These are phyloP conservation scores for Hiodon tergisus DNA, from an alignment of 2,113 vertebrate species.

Conservation along the genomic window DNA sequence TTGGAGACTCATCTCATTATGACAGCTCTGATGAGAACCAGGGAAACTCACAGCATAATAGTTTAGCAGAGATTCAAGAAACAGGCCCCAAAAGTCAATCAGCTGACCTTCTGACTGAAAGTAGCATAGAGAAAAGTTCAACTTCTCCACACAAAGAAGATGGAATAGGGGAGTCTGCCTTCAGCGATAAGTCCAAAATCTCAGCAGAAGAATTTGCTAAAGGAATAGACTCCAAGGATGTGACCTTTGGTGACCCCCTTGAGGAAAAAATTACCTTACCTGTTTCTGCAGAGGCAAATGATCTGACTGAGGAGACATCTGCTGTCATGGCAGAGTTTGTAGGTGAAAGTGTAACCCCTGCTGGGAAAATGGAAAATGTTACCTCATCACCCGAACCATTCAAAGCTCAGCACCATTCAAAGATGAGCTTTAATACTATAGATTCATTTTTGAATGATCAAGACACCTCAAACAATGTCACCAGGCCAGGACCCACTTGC, in stretches of 20 bases:
- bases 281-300: slow-evolving; percentile 42
- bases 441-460: slow-evolving; percentile 37
- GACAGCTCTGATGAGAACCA: slow-evolving; percentile 62
- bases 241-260: slow-evolving; percentile 8
- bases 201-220: not conserved
- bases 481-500: slow-evolving; percentile 19
- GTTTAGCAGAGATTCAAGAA: slow-evolving; percentile 24
- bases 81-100: not conserved
- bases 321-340: slow-evolving; percentile 9
- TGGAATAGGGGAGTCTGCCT: no score
- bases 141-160: no score
- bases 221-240: not conserved
- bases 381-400: not conserved
- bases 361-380: slow-evolving; percentile 2
- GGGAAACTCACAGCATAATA: slow-evolving; percentile 6
- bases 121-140: no score
- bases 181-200: no score
- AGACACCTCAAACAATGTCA: not conserved
- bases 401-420: slow-evolving; percentile 29
- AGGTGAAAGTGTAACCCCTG: not conserved
- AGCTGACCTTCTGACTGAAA: no score
- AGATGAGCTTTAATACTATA: slow-evolving; percentile 33
- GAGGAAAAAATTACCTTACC: slow-evolving; percentile 26
- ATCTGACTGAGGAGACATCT: slow-evolving; percentile 41
- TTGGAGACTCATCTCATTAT: slow-evolving; percentile 55